Conservation (phyloP, 2,888 invertebrate genomes). For the Holacanthella duospinosa region DNA sequence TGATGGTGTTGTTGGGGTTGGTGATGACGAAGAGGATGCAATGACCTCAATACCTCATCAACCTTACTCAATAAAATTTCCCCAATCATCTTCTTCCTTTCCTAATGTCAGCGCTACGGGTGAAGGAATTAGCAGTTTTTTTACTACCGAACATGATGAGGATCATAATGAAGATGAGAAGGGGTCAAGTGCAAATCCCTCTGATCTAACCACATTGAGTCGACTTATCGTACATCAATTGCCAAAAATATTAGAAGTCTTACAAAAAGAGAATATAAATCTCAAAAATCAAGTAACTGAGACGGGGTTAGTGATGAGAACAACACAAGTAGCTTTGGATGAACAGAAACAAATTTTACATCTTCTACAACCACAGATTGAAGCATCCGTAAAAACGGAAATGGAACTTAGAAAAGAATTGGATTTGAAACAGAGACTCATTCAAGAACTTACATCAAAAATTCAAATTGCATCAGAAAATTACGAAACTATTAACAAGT, state of each 20-base stretch:
- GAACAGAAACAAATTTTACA: conserved; percentile 17
- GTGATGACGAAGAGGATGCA: conserved; percentile 3
- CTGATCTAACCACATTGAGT: conserved; percentile 23
- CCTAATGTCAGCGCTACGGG: neutral
- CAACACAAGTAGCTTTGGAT: conserved; percentile 19
- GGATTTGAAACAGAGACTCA: conserved; percentile 23
- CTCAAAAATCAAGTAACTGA: conserved; percentile 32
- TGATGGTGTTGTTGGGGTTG: conserved; percentile 4
- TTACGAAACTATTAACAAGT: conserved; percentile 3
- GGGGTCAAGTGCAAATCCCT: conserved; percentile 9
- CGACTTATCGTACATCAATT: conserved; percentile 37
- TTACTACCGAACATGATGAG: neutral
- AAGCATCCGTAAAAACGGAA: conserved; percentile 20
- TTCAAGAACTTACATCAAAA: conserved; percentile 21
- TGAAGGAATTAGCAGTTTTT: conserved; percentile 1
- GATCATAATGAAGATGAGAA: neutral
- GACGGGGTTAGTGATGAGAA: conserved; percentile 23
- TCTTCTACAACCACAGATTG: conserved; percentile 20
- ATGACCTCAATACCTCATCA: neutral
- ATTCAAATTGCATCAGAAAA: neutral
- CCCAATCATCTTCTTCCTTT: neutral
- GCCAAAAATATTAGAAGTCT: conserved; percentile 37
- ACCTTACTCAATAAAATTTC: neutral
- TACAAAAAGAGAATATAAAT: conserved; percentile 37
- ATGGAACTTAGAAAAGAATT: conserved; percentile 24